Conservation (phyloP, 2,888 invertebrate genomes). For the Clusia tigrina region DNA sequence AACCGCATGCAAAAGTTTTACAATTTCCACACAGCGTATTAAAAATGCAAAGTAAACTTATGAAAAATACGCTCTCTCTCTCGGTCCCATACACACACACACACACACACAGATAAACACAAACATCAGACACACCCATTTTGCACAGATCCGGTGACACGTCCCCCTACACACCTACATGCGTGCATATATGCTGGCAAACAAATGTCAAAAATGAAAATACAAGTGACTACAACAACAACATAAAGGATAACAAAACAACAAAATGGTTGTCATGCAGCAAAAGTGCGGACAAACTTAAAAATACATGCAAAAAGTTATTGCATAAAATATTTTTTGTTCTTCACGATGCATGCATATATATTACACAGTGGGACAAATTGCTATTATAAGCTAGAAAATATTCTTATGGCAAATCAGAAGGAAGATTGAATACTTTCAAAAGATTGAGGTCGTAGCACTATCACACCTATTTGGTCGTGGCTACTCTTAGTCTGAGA, state of each 20-base stretch:
- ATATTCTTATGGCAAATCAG: no score
- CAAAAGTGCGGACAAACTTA: constrained; percentile 16
- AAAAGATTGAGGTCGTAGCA: no score
- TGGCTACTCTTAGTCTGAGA: no score
- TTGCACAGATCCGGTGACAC: no score
- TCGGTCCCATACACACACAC: no score
- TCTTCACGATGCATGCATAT: neutral
- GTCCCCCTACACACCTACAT: no score
- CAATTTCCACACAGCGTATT: constrained; percentile 24
- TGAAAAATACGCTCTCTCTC: neutral
- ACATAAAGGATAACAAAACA: no score
- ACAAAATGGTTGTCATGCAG: constrained; percentile 14
- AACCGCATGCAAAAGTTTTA: constrained; percentile 22
- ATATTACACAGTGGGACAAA: no score
- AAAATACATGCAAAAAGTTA: constrained; percentile 23
- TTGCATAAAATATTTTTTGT: constrained; percentile 10
- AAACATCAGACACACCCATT: neutral
- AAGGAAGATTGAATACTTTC: no score
- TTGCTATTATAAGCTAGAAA: no score
- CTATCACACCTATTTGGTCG: no score
- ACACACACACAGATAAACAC: neutral
- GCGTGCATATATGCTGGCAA: no score
- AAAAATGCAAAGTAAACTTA: constrained; percentile 25
- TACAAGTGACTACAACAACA: constrained; percentile 19
- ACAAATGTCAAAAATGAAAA: neutral